Evolutionary conservation across 2,113 vertebrate species (phyloP).

Genomic region (Corvus hawaiiensis): DNA sequence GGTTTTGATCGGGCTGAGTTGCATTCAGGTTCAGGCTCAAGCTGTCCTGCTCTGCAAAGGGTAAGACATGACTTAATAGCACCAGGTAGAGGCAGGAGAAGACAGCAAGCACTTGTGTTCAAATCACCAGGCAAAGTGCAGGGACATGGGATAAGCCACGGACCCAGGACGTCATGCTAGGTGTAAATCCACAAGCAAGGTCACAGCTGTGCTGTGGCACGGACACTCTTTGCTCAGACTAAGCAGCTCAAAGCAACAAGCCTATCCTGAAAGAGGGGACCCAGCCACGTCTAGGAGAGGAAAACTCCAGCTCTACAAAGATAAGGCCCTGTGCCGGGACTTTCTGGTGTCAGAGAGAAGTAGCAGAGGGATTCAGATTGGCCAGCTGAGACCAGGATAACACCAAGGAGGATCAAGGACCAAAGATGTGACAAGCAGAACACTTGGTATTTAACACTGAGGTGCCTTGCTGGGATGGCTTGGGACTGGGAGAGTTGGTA

Average conservation of each 20-base stretch:
- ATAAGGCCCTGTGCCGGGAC: background rate
- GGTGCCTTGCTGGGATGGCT: background rate
- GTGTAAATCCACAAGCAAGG: background rate
- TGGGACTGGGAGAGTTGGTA: background rate
- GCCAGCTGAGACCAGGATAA: background rate
- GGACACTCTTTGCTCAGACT: background rate
- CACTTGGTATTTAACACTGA: background rate
- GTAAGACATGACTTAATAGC: background rate
- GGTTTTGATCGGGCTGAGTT: conserved; percentile 17
- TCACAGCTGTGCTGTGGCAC: background rate
- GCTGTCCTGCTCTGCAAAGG: conserved; percentile 53
- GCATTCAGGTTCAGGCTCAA: conserved; percentile 51
- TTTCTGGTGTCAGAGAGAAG: background rate
- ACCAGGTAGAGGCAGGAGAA: background rate
- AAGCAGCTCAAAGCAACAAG: background rate
- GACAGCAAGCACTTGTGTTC: background rate
- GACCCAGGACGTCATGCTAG: accelerated
- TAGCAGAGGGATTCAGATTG: background rate
- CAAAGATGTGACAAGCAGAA: background rate
- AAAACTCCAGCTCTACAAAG: background rate
- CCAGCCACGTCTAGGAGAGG: background rate
- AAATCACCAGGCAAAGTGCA: background rate
- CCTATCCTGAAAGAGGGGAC: background rate
- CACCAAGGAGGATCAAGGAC: background rate
- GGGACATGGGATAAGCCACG: accelerated